Percentiles rank a stretch among this genome's conserved stretches.
These are phyloP conservation scores for Drosophila sulfurigaster DNA, from an alignment of 1,140 invertebrate genomes.

Conservation along the genomic window DNA sequence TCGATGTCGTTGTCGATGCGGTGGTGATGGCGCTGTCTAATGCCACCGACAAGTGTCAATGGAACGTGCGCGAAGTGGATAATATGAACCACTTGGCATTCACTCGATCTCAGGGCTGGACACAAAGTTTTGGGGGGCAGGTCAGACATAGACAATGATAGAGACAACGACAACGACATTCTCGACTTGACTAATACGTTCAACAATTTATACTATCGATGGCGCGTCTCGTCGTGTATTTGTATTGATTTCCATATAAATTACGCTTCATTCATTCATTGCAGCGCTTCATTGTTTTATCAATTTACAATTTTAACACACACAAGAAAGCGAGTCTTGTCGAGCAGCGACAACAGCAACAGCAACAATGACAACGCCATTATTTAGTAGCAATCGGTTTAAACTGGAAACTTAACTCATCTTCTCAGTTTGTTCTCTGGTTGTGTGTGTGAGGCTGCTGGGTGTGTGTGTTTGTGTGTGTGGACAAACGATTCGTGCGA, in stretches of 20 bases:
- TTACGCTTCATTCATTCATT: slow-evolving; percentile 77
- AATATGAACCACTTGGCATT: slow-evolving; percentile 46
- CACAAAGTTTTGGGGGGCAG: slow-evolving; percentile 31
- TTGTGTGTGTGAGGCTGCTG: background rate
- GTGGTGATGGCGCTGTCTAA: slow-evolving; percentile 39
- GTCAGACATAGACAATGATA: slow-evolving; percentile 15
- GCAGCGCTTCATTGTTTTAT: slow-evolving; percentile 68
- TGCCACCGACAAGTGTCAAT: slow-evolving; percentile 48
- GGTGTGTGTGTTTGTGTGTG: background rate
- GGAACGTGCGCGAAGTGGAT: slow-evolving; percentile 48
- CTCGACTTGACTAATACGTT: slow-evolving; percentile 21
- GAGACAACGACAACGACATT: background rate
- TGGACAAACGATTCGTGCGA: slow-evolving; percentile 67
- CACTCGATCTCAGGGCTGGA: slow-evolving; percentile 40
- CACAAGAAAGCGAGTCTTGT: slow-evolving; percentile 36
- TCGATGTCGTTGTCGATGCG: background rate
- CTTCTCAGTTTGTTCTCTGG: slow-evolving; percentile 10
- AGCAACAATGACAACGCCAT: slow-evolving; percentile 35
- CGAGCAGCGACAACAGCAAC: slow-evolving; percentile 24
- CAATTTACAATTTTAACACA: slow-evolving; percentile 79
- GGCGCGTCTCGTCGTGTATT: slow-evolving; percentile 5
- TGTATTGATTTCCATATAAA: slow-evolving; percentile 80
- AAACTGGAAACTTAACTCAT: slow-evolving; percentile 62
- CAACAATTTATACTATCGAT: slow-evolving; percentile 22
- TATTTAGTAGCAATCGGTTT: slow-evolving; percentile 71